Percentiles rank a stretch among this genome's conserved stretches.
phyloP scores from a whole-genome alignment of 2,888 invertebrate species.

The Mylabris sibirica region DNA sequence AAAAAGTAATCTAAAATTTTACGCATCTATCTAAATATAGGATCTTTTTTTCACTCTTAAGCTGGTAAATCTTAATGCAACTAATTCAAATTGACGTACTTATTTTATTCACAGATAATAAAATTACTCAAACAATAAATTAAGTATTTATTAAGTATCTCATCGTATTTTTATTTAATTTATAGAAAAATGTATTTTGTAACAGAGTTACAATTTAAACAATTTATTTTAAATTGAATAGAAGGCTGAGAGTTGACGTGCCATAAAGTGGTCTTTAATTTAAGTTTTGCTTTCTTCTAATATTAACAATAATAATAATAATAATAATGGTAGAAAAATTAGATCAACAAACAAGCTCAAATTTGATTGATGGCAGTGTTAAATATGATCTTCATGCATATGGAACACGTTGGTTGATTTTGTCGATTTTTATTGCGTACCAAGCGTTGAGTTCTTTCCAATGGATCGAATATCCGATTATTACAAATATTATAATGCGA shows the following conservation, averaged over 20 bases:
- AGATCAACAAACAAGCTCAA: slow-evolving; percentile 19
- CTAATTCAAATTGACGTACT: too few relatives aligned
- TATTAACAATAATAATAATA: neutral
- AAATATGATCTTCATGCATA: slow-evolving; percentile 66
- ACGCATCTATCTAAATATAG: too few relatives aligned
- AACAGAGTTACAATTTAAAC: neutral
- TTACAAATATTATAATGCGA: slow-evolving; percentile 80
- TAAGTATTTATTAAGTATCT: too few relatives aligned
- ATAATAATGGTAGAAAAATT: slow-evolving; percentile 12
- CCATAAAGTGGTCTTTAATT: neutral
- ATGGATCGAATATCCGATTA: slow-evolving; percentile 95
- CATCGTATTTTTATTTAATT: too few relatives aligned
- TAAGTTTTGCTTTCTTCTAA: neutral
- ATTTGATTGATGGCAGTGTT: slow-evolving; percentile 11
- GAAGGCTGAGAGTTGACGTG: neutral
- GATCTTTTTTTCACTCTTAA: too few relatives aligned
- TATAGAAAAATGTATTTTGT: neutral
- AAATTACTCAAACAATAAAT: too few relatives aligned
- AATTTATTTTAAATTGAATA: neutral
- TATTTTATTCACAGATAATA: too few relatives aligned
- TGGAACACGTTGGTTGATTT: slow-evolving; percentile 80
- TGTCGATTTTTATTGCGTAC: slow-evolving; percentile 83
- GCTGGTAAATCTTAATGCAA: too few relatives aligned
- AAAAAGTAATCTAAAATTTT: too few relatives aligned
- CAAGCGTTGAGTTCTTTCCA: slow-evolving; percentile 91